Evolutionary conservation across 2,797 vertebrate species (phyloP).

Genomic region (Cossypha caffra): DNA sequence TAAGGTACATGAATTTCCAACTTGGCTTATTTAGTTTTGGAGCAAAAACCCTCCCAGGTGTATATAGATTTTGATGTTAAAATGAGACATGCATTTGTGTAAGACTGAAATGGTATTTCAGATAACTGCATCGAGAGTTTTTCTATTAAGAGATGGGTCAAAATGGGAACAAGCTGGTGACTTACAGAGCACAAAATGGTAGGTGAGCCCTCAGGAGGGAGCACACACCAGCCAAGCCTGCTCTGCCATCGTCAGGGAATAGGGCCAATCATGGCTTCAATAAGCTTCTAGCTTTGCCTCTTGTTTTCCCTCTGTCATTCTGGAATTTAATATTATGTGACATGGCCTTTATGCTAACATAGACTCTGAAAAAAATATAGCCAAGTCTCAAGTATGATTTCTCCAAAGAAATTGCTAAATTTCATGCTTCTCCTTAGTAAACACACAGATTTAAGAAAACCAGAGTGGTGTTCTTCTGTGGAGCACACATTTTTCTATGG

Average conservation of each 20-base stretch:
- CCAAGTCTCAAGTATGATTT: background rate
- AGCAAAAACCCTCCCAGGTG: background rate
- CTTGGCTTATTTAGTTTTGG: background rate
- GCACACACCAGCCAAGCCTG: accelerated
- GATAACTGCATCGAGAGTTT: background rate
- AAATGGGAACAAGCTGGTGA: background rate
- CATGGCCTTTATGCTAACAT: background rate
- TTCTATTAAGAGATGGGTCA: background rate
- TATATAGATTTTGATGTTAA: background rate
- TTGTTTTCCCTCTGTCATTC: background rate
- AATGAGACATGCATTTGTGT: background rate
- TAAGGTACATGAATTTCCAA: background rate
- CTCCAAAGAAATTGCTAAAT: background rate
- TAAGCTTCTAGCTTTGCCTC: background rate
- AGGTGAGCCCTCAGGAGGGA: background rate
- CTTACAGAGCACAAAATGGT: background rate
- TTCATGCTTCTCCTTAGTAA: background rate
- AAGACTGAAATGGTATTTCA: background rate
- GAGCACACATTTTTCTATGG: background rate
- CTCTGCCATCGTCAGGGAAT: background rate
- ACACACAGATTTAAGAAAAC: background rate
- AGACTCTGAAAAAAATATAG: background rate
- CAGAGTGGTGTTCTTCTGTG: background rate
- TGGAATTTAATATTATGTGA: background rate
- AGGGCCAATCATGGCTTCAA: background rate